phyloP scores from a whole-genome alignment of 2,888 invertebrate species.

The Eupithecia subumbrata region DNA sequence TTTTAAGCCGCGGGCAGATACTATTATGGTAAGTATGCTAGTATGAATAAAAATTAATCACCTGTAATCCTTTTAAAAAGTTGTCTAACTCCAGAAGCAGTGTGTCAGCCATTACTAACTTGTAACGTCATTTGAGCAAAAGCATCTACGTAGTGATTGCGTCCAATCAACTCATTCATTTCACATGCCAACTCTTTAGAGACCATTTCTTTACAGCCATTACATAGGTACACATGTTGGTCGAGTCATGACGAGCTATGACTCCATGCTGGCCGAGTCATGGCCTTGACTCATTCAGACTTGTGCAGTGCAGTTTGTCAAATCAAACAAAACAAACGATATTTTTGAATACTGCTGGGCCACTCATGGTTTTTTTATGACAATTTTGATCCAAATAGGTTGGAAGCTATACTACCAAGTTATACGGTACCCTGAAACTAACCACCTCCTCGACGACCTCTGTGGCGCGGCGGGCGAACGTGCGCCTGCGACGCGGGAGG shows the following conservation, averaged over 20 bases:
- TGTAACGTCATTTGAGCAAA: constrained; percentile 52
- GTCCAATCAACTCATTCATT: constrained; percentile 40
- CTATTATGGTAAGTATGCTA: too few relatives aligned
- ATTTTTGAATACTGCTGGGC: too few relatives aligned
- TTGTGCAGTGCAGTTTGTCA: too few relatives aligned
- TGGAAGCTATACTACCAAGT: too few relatives aligned
- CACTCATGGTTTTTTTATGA: too few relatives aligned
- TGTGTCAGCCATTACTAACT: constrained; percentile 45
- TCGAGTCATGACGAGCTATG: neutral
- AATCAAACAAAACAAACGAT: too few relatives aligned
- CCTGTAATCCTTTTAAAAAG: neutral
- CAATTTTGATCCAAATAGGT: too few relatives aligned
- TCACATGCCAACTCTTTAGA: neutral
- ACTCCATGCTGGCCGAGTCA: neutral
- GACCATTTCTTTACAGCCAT: neutral
- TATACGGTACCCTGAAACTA: too few relatives aligned
- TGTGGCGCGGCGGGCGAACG: too few relatives aligned
- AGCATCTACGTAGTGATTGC: constrained; percentile 56
- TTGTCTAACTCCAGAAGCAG: constrained; percentile 37
- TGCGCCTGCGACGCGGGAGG: too few relatives aligned
- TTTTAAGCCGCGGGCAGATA: too few relatives aligned
- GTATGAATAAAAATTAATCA: neutral
- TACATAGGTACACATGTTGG: neutral
- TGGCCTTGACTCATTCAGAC: neutral
- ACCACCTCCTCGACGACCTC: too few relatives aligned